phyloP scores from a whole-genome alignment of 37 sponge, comb jelly and placozoan genomes.

The Ephydatia muelleri region DNA sequence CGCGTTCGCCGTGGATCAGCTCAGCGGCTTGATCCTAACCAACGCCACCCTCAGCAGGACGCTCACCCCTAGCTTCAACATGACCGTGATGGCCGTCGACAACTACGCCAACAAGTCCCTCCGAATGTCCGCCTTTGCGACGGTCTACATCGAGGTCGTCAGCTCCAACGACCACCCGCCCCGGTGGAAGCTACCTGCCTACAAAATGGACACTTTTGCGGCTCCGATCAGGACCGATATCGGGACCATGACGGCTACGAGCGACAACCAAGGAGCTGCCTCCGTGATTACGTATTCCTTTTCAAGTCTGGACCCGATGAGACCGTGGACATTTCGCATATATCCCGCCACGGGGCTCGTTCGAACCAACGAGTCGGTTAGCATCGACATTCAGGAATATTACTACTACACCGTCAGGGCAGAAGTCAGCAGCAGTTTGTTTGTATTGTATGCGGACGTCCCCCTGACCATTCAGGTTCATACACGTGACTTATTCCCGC shows the following conservation, averaged over 20 bases:
- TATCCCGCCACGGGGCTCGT: slow-evolving; percentile 40
- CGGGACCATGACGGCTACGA: slow-evolving; percentile 38
- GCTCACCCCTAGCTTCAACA: slow-evolving; percentile 15
- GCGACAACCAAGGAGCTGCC: slow-evolving; percentile 55
- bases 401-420: slow-evolving; percentile 45
- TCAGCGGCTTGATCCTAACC: slow-evolving; percentile 25
- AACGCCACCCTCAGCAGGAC: slow-evolving; percentile 42
- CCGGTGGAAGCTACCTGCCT: slow-evolving; percentile 12
- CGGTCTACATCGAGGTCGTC: slow-evolving; percentile 37
- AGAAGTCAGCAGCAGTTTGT: slow-evolving; percentile 29
- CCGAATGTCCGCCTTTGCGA: slow-evolving; percentile 22
- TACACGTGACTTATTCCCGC: slow-evolving; percentile 45
- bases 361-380: not conserved
- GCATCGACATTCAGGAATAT: slow-evolving; percentile 17
- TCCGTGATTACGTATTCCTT: slow-evolving; percentile 43
- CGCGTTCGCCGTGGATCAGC: slow-evolving; percentile 38
- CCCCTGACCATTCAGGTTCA: slow-evolving; percentile 46
- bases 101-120: slow-evolving; percentile 19
- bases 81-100: slow-evolving; percentile 54
- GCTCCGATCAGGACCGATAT: slow-evolving; percentile 5
- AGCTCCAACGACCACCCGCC: slow-evolving; percentile 68
- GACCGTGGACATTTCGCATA: slow-evolving; percentile 13
- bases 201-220: slow-evolving; percentile 39
- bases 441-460: not conserved
- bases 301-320: not conserved